Conservation (phyloP, 2,113 vertebrate genomes). For the Chaetodon auriga region DNA sequence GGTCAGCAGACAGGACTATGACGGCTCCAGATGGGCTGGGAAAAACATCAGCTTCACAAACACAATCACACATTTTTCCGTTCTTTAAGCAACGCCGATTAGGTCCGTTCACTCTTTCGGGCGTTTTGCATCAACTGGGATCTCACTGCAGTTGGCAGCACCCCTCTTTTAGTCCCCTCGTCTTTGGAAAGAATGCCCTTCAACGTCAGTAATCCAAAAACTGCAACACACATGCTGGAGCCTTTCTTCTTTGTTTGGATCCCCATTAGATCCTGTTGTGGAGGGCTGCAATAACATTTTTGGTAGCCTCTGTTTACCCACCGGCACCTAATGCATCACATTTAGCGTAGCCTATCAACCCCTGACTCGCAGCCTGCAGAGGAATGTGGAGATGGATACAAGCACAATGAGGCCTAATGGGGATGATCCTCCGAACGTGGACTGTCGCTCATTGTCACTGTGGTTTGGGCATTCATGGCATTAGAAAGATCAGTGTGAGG, state of each 20-base stretch:
- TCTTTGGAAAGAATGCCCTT: conserved; percentile 67
- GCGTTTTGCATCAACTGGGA: conserved; percentile 53
- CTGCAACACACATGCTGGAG: conserved; percentile 23
- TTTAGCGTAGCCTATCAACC: conserved; percentile 35
- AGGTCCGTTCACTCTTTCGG: conserved; percentile 26
- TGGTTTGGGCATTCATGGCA: conserved; percentile 45
- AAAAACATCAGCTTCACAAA: conserved; percentile 72
- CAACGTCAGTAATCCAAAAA: conserved; percentile 40
- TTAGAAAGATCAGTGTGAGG: conserved; percentile 60
- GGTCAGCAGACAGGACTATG: conserved; percentile 55
- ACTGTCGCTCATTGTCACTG: conserved; percentile 58
- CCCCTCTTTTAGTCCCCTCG: conserved; percentile 40
- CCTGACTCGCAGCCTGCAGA: conserved; percentile 36
- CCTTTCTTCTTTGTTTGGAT: conserved; percentile 57
- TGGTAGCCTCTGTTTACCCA: conserved; percentile 54
- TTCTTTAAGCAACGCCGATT: conserved; percentile 52
- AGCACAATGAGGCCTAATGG: conserved; percentile 56
- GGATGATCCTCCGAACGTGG: conserved; percentile 52
- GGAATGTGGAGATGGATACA: conserved; percentile 60
- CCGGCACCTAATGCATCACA: conserved; percentile 58
- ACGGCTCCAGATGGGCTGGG: conserved; percentile 70
- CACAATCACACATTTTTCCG: conserved; percentile 23
- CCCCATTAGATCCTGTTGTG: conserved; percentile 38
- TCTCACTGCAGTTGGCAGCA: conserved; percentile 32
- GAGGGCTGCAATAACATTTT: conserved; percentile 46